Conservation (phyloP, 1,140 invertebrate species). For the Thaumetopoea pityocampa region DNA sequence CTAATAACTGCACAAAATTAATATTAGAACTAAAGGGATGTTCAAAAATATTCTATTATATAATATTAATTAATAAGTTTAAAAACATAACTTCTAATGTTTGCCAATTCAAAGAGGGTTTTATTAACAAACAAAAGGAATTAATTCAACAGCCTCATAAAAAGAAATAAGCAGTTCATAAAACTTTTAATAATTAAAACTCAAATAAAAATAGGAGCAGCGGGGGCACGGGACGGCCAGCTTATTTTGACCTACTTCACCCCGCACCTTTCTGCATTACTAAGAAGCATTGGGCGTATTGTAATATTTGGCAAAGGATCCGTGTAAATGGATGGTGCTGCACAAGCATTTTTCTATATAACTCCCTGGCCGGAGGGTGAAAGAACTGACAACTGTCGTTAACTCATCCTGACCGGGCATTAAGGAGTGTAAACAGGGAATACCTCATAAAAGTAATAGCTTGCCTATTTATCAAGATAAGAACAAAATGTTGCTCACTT, state of each 20-base stretch:
- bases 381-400: slow-evolving; percentile 64
- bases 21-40: no score
- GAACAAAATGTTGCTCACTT: slow-evolving; percentile 10
- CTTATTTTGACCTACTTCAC: slow-evolving; percentile 24
- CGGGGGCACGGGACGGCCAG: slow-evolving; percentile 31
- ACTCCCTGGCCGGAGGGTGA: slow-evolving; percentile 44
- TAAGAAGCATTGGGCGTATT: slow-evolving; percentile 10
- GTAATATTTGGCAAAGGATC: slow-evolving; percentile 30
- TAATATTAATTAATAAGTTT: no score
- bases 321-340: slow-evolving; percentile 29
- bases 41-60: no score
- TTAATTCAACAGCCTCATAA: slow-evolving; percentile 71
- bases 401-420: slow-evolving; percentile 50
- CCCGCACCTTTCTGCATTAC: slow-evolving; percentile 16
- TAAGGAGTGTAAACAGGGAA: slow-evolving; percentile 51
- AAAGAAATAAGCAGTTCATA: slow-evolving; percentile 73
- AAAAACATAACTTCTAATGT: slow-evolving; percentile 31
- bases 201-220: slow-evolving; percentile 63
- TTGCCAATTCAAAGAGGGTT: slow-evolving; percentile 38
- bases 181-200: slow-evolving; percentile 74
- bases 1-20: no score
- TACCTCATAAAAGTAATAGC: slow-evolving; percentile 49
- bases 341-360: slow-evolving; percentile 38
- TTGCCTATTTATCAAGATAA: slow-evolving; percentile 28
- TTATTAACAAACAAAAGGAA: slow-evolving; percentile 67